Evolutionary conservation across 2,888 invertebrate species (phyloP).

Genomic region (Chironomus riparius): DNA sequence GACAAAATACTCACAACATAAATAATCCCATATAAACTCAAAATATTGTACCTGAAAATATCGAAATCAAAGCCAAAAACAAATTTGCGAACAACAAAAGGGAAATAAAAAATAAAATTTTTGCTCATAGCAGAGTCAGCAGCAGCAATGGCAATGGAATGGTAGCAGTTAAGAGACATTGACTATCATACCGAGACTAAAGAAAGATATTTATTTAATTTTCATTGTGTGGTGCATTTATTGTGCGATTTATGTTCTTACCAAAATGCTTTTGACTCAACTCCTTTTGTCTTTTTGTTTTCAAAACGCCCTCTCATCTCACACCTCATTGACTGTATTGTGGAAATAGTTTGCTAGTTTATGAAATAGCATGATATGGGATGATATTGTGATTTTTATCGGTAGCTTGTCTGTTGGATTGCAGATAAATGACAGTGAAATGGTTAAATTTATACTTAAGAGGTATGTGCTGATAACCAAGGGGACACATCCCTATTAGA

Average conservation of each 20-base stretch:
- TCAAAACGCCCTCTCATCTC: not conserved
- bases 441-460: no score
- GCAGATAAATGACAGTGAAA: no score
- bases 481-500: no score
- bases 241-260: conserved; percentile 1
- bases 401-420: not conserved
- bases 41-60: not conserved
- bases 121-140: not conserved
- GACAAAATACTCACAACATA: no score
- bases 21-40: no score
- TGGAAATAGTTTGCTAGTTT: no score
- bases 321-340: not conserved
- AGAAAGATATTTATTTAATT: conserved; percentile 16
- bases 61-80: not conserved
- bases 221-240: conserved; percentile 9
- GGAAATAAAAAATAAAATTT: not conserved
- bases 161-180: not conserved
- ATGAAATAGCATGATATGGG: no score
- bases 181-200: no score
- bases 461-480: no score
- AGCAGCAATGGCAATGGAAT: not conserved
- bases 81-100: no score
- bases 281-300: not conserved
- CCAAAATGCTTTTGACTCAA: not conserved
- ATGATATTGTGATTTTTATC: not conserved